Conservation (phyloP, 2,797 vertebrate species). For the Lindbergichthys nudifrons region DNA sequence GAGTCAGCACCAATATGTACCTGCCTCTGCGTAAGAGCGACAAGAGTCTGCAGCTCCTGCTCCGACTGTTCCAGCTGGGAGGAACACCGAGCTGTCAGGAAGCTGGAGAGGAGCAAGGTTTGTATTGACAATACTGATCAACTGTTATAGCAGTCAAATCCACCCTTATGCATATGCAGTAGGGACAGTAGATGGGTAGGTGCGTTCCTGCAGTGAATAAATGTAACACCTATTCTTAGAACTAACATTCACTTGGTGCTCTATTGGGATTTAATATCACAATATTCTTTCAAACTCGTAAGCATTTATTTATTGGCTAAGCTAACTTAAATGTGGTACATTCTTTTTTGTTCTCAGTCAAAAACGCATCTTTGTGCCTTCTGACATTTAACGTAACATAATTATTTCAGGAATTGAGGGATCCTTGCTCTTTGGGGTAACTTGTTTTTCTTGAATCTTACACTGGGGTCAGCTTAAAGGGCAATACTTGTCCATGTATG, state of each 20-base stretch:
- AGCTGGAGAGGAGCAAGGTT: conserved; percentile 56
- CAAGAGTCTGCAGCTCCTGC: conserved; percentile 91
- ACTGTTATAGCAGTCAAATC: neutral
- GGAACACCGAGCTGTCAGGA: conserved; percentile 9
- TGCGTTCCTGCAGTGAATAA: neutral
- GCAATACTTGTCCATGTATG: neutral
- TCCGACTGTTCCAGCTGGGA: conserved; percentile 86
- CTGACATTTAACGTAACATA: neutral
- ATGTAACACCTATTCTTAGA: no score
- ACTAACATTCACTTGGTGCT: neutral
- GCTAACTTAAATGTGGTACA: neutral
- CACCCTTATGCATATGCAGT: neutral
- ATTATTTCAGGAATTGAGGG: neutral
- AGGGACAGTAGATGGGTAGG: neutral
- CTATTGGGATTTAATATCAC: neutral
- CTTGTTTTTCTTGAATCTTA: neutral
- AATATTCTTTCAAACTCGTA: neutral
- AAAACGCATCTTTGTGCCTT: neutral
- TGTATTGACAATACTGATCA: conserved; percentile 32
- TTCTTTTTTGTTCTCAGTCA: no score
- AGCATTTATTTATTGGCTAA: neutral
- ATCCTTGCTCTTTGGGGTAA: neutral
- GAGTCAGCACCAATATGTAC: conserved; percentile 91
- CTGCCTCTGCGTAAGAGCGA: conserved; percentile 90
- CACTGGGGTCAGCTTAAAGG: neutral